A percentile compares a stretch with the other conserved stretches of the same genome.
These are phyloP conservation scores for Thymelicus acteon DNA, from an alignment of 2,888 invertebrate species.

Conservation along the genomic window DNA sequence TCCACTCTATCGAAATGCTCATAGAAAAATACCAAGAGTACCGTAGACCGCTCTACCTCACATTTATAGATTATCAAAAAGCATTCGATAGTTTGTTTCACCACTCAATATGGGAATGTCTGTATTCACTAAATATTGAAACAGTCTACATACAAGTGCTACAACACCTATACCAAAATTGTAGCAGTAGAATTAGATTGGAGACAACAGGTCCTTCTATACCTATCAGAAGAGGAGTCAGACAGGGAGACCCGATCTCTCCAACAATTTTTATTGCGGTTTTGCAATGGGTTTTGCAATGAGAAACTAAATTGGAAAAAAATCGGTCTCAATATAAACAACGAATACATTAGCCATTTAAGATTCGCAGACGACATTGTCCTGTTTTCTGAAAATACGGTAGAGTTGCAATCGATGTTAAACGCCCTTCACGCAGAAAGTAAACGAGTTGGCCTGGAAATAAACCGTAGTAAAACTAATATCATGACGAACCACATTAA, in stretches of 20 bases:
- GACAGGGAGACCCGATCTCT: conserved; percentile 26
- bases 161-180: too few relatives aligned
- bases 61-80: too few relatives aligned
- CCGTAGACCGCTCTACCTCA: too few relatives aligned
- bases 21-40: too few relatives aligned
- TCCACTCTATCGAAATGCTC: too few relatives aligned
- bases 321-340: not conserved
- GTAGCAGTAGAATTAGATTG: not conserved
- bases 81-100: too few relatives aligned
- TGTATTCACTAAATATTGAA: too few relatives aligned
- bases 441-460: not conserved
- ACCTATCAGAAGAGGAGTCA: conserved; percentile 14
- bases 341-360: not conserved
- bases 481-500: conserved; percentile 10
- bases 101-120: too few relatives aligned
- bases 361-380: conserved; percentile 7
- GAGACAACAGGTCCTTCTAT: not conserved
- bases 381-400: not conserved
- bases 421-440: not conserved
- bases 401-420: not conserved
- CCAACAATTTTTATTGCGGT: conserved; percentile 25
- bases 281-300: not conserved
- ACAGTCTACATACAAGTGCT: too few relatives aligned
- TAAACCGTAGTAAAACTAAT: not conserved
- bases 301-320: conserved; percentile 6